Percentiles rank a stretch among this genome's conserved stretches.
Evolutionary conservation across 1,140 invertebrate genomes (phyloP).

Genomic region (Ceratina australensis): DNA sequence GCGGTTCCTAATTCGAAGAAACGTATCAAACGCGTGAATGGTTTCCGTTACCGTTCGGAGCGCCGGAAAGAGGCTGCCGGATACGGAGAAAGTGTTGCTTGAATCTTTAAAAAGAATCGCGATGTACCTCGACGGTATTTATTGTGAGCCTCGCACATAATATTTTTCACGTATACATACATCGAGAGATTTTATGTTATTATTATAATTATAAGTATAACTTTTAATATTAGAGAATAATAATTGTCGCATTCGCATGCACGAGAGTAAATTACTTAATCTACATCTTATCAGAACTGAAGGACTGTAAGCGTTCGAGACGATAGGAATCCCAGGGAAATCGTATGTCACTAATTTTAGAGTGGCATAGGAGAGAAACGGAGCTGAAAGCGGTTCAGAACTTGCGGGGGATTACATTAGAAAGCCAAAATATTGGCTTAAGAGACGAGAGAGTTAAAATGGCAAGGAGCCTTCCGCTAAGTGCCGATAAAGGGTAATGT

Average conservation of each 20-base stretch:
- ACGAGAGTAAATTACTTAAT: too few species aligned
- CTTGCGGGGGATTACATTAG: not conserved
- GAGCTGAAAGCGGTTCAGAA: not conserved
- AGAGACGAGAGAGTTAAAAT: not conserved
- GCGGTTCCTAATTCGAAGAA: conserved; percentile 41
- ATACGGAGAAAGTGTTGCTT: not conserved
- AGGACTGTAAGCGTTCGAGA: too few species aligned
- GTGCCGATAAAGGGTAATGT: conserved; percentile 6
- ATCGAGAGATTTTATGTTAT: too few species aligned
- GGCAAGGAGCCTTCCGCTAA: not conserved
- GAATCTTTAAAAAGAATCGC: not conserved
- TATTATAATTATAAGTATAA: too few species aligned
- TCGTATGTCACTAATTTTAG: not conserved
- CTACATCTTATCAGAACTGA: too few species aligned
- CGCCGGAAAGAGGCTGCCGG: not conserved
- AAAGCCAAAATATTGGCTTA: conserved; percentile 4
- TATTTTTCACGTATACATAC: too few species aligned
- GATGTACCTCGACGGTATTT: too few species aligned
- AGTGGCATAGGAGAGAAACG: not conserved
- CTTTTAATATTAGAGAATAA: too few species aligned
- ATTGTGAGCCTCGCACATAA: too few species aligned
- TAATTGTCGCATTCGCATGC: too few species aligned
- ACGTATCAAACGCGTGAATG: conserved; percentile 17
- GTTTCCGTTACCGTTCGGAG: conserved; percentile 3
- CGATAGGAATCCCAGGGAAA: not conserved